phyloP scores from a whole-genome alignment of 2,797 vertebrate genomes.

The Cyprinodon diabolis region DNA sequence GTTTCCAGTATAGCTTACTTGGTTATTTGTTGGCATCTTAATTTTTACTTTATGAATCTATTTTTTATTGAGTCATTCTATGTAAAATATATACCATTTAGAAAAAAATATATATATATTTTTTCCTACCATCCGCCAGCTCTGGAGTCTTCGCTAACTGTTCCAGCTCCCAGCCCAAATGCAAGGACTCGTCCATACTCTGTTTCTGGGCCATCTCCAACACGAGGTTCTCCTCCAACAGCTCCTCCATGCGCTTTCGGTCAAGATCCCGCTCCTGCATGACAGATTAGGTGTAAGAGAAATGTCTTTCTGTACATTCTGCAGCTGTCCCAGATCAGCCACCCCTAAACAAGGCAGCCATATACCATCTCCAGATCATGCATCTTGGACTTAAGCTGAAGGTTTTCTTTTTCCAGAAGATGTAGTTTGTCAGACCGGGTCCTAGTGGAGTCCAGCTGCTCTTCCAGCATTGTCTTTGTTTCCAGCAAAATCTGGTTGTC shows the following conservation, averaged over 20 bases:
- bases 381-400: conserved; percentile 94
- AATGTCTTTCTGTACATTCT: background rate
- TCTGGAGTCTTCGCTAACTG: conserved; percentile 95
- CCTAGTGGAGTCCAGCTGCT: conserved; percentile 90
- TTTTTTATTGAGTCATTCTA: background rate
- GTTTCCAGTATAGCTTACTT: conserved; percentile 17
- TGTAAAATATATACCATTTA: background rate
- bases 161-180: conserved; percentile 98
- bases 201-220: conserved; percentile 99
- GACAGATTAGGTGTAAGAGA: background rate
- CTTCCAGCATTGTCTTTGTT: conserved; percentile 97
- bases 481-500: conserved; percentile 97
- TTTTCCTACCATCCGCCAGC: conserved; percentile 85
- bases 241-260: conserved; percentile 94
- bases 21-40: background rate
- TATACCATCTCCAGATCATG: conserved; percentile 98
- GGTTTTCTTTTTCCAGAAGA: conserved; percentile 95
- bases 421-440: conserved; percentile 95
- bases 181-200: conserved; percentile 98
- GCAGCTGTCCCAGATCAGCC: background rate
- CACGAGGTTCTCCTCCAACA: conserved; percentile 96
- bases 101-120: accelerated
- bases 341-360: background rate
- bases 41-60: background rate
- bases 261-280: conserved; percentile 92